Base-by-base conservation (phyloP, 2,113 vertebrate genomes). In the Stigmatopora argus region DNA sequence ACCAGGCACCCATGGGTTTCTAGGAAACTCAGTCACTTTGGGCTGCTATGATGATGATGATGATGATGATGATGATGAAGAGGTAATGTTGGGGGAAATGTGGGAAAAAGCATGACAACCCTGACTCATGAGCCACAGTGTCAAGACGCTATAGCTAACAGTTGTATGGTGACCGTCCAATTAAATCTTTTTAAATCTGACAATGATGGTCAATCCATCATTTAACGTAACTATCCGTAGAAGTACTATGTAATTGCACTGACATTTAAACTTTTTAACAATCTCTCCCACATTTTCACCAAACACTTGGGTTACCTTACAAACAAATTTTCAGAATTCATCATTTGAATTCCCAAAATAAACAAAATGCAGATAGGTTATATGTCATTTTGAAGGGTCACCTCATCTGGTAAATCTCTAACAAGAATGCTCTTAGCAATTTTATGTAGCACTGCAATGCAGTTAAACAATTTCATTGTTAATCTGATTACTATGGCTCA, bases 21-120 rank as follows among this genome's bases (percentile, higher is more conserved):
- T 87, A 83, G 87, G 84, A 86, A 86, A 72, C 70, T 84, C 87
- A 85, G 83, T 80, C 88, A 79, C 79, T 85, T 75, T 83, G 89
- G 86, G 85, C 81, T 83, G 77, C 21, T 52, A 52, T 23, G 19
- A 52, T 12, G 19, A 52, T 51, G 86, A 71, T 71, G 82, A 83
- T 87, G 87, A 46, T 82, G 83, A 85, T 86, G 84, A 86, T 82
- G 44, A 81, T 31, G 26, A 31, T 31, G 26, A 31, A 88, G 86
- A 90, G 90, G 90, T 91, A 92, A 90, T 68, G 86, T 90, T 82
- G 85, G 26, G 26, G 8, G 19, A 31, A 38, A 18, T 34, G 38
- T 57, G 70, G 45, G 66, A 64, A 17, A 34, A 76, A 70, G 67
- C 79, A 79, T 58, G 31, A 60, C n/a, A 18, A 60, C 18, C 11